Evolutionary conservation across 2,113 vertebrate genomes (phyloP).

Genomic region (Scortum barcoo): DNA sequence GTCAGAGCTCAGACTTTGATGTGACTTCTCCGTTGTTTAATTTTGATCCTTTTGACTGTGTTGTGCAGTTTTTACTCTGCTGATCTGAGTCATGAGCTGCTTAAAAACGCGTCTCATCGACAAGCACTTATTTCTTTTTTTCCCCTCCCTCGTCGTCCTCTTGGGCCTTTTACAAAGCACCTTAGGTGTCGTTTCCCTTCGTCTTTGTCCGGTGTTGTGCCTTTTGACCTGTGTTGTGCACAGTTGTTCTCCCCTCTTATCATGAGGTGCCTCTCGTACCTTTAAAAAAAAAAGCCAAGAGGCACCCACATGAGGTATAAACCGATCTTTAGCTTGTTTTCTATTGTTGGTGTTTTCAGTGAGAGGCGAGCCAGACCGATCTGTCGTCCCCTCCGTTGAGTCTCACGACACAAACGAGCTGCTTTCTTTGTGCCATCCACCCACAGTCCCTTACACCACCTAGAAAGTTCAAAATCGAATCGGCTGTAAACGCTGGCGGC

Average conservation of each 20-base stretch:
- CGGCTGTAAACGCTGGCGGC: not conserved
- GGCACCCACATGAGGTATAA: slow-evolving; percentile 37
- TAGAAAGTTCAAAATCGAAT: slow-evolving; percentile 28
- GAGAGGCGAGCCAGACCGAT: slow-evolving; percentile 47
- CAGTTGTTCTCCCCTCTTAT: slow-evolving; percentile 70
- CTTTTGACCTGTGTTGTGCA: slow-evolving; percentile 83
- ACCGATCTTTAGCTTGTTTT: slow-evolving; percentile 45
- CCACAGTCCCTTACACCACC: not conserved
- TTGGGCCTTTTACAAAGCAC: slow-evolving; percentile 61
- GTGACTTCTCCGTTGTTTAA: slow-evolving; percentile 46
- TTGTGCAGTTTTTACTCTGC: slow-evolving; percentile 62
- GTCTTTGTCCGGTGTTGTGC: slow-evolving; percentile 82
- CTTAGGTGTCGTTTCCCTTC: slow-evolving; percentile 58
- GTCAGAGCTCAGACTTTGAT: slow-evolving; percentile 56
- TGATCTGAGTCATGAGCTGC: slow-evolving; percentile 45
- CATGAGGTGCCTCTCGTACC: slow-evolving; percentile 55
- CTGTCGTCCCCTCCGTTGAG: not conserved
- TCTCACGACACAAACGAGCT: slow-evolving; percentile 20
- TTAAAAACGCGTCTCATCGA: slow-evolving; percentile 48
- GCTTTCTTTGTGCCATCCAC: slow-evolving; percentile 51
- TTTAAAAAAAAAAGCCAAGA: slow-evolving; percentile 52
- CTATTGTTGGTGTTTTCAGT: slow-evolving; percentile 24
- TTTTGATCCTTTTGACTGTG: slow-evolving; percentile 27
- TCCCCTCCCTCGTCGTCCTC: slow-evolving; percentile 21
- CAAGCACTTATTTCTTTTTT: no score